Evolutionary conservation across 2,888 invertebrate species (phyloP).

Genomic region (Pachymerium ferrugineum): DNA sequence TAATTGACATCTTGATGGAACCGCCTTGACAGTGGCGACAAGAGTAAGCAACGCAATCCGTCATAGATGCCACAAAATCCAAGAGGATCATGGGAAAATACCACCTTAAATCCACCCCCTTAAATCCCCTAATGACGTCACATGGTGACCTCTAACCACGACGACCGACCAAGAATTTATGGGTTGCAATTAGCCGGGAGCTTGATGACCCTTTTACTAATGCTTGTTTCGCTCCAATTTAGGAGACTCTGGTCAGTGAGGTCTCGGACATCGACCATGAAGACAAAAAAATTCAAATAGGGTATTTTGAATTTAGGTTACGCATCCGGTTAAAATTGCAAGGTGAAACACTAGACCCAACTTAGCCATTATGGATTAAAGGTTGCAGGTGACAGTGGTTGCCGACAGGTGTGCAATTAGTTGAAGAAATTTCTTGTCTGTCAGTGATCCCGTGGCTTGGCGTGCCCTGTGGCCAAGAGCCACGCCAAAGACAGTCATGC

Average conservation of each 20-base stretch:
- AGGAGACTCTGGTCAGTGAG: constrained; percentile 3
- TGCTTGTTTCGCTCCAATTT: background rate
- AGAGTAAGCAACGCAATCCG: background rate
- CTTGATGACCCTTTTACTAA: background rate
- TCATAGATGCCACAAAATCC: background rate
- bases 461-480: constrained; percentile 9
- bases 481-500: constrained; percentile 12
- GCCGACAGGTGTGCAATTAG: constrained; percentile 17
- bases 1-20: background rate
- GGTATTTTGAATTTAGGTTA: background rate
- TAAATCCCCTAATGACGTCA: background rate
- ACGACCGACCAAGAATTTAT: constrained; percentile 1
- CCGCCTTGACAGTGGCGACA: background rate
- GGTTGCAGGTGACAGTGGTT: constrained; percentile 13
- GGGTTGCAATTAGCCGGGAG: background rate
- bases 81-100: background rate
- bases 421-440: constrained; percentile 19
- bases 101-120: background rate
- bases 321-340: background rate
- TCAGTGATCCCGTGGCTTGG: background rate
- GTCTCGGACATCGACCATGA: background rate
- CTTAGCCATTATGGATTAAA: background rate
- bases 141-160: background rate
- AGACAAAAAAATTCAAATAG: background rate
- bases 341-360: background rate